Evolutionary conservation across 2,113 vertebrate genomes (phyloP), one percentile per base, ranked within the genome.

Genomic region (Vireo altiloquus): DNA sequence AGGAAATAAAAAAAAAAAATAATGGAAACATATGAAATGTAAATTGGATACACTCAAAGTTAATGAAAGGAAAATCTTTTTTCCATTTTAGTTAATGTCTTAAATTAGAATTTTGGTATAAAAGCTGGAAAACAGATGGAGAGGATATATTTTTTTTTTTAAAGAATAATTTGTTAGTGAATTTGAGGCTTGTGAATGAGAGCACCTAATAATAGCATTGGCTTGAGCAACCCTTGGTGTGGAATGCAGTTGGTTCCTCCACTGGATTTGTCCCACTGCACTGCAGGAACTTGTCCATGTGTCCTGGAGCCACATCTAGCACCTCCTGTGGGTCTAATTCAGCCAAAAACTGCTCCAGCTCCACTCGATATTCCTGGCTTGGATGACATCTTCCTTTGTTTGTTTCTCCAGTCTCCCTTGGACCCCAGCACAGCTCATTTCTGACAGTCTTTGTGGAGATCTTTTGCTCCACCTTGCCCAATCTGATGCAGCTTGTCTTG

Each of bases 31-130:
- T 81, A 95, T 80, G 96, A 95, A 95, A 96, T 0, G 4, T 82
- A 96, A 97, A 96, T 93, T 97, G 94, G 85, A 95, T 95, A 85
- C 80, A 84, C 81, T 95, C 71, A 92, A 92, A 95, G 90, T 88
- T 96, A 97, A 97, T 95, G 94, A 97, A 97, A 96, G 96, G 97
- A 96, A 97, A 96, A 90, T 90, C 78, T 95, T 96, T 90, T 96
- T 95, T 92, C 90, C 92, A 90, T 95, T 93, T 97, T 77, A 95
- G 87, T 92, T 96, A 94, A 96, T 93, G 94, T 64, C 91, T 95
- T 97, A 93, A 94, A 96, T 97, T 96, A 95, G 93, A 95, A 93
- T 95, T 96, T 96, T 93, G 71, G 76, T 95, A 90, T 95, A 92
- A 95, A 95, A 97, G 71, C 87, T 96, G 91, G 83, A 96, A 97